These are phyloP conservation scores for Neoascia interrupta DNA, from an alignment of 2,888 invertebrate species.

Conservation along the genomic window DNA sequence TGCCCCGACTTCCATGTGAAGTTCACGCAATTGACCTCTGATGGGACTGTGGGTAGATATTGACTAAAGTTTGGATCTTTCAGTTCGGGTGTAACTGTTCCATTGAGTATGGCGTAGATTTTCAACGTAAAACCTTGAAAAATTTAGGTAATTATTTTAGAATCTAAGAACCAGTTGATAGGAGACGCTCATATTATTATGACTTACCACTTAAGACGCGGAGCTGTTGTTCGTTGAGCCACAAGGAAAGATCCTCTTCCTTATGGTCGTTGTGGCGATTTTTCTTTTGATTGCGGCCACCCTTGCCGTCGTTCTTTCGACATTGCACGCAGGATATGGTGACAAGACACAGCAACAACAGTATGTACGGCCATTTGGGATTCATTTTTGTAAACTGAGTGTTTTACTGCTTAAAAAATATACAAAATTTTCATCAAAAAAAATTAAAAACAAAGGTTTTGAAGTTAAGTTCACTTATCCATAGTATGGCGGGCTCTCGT, in stretches of 20 bases:
- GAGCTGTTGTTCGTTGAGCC: conserved; percentile 95
- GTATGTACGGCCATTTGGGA: conserved; percentile 36
- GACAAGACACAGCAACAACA: conserved; percentile 37
- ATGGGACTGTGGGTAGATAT: conserved; percentile 93
- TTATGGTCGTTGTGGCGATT: conserved; percentile 71
- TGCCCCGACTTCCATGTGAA: conserved; percentile 93
- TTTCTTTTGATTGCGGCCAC: conserved; percentile 71
- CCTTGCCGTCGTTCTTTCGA: conserved; percentile 66
- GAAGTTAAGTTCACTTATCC: too few species aligned
- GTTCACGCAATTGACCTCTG: conserved; percentile 94
- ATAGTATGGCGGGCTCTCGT: neutral
- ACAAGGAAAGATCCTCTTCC: conserved; percentile 86
- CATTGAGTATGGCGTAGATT: conserved; percentile 93
- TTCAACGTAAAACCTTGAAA: conserved; percentile 88
- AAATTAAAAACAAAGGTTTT: neutral
- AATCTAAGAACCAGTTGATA: neutral
- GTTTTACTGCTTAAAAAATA: conserved; percentile 5
- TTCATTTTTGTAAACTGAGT: conserved; percentile 39
- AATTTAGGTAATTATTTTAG: conserved; percentile 43
- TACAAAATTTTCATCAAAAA: neutral
- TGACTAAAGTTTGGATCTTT: conserved; percentile 94
- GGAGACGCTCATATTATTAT: neutral
- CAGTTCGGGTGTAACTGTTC: conserved; percentile 91
- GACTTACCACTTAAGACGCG: conserved; percentile 92
- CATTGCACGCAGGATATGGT: conserved; percentile 38